These are phyloP conservation scores for Erpornis zantholeuca DNA, from an alignment of 2,113 vertebrate genomes.

Conservation along the genomic window DNA sequence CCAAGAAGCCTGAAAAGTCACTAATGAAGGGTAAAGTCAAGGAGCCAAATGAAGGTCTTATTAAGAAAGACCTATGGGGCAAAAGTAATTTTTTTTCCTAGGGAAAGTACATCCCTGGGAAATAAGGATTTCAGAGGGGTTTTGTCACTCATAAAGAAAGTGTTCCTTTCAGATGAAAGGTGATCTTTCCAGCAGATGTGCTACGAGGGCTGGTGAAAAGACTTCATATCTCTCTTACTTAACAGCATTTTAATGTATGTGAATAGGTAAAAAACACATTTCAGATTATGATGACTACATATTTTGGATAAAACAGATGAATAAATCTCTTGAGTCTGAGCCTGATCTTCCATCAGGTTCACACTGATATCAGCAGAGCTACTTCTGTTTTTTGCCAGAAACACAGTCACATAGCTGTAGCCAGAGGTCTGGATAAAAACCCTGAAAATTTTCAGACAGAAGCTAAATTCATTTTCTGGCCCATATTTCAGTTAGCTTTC, in stretches of 20 bases:
- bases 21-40: not conserved
- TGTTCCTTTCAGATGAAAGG: not conserved
- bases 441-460: not conserved
- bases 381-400: not conserved
- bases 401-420: not conserved
- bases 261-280: conserved; percentile 4
- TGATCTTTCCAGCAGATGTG: conserved; percentile 59
- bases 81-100: not conserved
- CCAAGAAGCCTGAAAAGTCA: not conserved
- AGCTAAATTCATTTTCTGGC: not conserved
- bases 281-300: not conserved
- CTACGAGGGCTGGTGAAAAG: not conserved
- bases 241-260: conserved; percentile 4
- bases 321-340: not conserved
- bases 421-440: not conserved
- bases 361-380: not conserved
- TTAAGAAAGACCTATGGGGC: not conserved
- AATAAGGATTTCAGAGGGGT: conserved; percentile 28
- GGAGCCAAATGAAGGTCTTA: not conserved
- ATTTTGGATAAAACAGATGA: not conserved
- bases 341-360: not conserved
- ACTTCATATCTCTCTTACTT: not conserved
- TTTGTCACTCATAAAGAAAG: not conserved
- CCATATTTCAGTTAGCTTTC: not conserved
- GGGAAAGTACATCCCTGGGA: not conserved